These are phyloP conservation scores for Anthoptus insignis DNA, from an alignment of 2,888 invertebrate species.

Conservation along the genomic window DNA sequence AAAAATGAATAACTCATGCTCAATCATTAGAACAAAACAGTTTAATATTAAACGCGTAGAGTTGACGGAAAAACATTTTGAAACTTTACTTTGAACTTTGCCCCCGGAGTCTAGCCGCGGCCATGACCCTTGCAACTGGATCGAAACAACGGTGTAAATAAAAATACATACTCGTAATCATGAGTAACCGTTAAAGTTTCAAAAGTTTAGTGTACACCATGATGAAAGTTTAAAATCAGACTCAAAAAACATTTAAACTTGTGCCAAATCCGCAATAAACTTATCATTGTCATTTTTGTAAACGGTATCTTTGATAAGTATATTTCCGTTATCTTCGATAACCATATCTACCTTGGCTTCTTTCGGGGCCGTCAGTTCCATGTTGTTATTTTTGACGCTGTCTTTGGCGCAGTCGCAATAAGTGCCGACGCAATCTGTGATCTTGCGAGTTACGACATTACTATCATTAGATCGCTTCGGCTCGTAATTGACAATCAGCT, in stretches of 20 bases:
- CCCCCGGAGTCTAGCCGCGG: no score
- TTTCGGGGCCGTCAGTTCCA: slow-evolving; percentile 40
- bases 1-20: neutral
- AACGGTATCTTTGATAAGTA: slow-evolving; percentile 51
- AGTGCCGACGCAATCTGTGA: slow-evolving; percentile 49
- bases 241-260: slow-evolving; percentile 70
- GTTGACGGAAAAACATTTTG: no score
- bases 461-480: slow-evolving; percentile 51
- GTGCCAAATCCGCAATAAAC: slow-evolving; percentile 58
- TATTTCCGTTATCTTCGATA: slow-evolving; percentile 70
- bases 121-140: no score
- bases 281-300: slow-evolving; percentile 54
- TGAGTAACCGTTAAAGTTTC: no score
- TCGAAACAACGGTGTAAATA: no score
- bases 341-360: slow-evolving; percentile 54
- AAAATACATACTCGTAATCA: no score
- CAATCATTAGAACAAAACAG: neutral
- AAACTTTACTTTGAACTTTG: no score
- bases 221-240: no score
- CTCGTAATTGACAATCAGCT: slow-evolving; percentile 59
- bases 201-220: no score
- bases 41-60: neutral
- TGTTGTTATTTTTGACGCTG: slow-evolving; percentile 60
- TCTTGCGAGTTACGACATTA: slow-evolving; percentile 39
- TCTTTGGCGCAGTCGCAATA: slow-evolving; percentile 47